A percentile compares a stretch with the other conserved stretches of the same genome.
Evolutionary conservation across 1,140 invertebrate genomes (phyloP).

Genomic region (Conopomorpha cramerella): DNA sequence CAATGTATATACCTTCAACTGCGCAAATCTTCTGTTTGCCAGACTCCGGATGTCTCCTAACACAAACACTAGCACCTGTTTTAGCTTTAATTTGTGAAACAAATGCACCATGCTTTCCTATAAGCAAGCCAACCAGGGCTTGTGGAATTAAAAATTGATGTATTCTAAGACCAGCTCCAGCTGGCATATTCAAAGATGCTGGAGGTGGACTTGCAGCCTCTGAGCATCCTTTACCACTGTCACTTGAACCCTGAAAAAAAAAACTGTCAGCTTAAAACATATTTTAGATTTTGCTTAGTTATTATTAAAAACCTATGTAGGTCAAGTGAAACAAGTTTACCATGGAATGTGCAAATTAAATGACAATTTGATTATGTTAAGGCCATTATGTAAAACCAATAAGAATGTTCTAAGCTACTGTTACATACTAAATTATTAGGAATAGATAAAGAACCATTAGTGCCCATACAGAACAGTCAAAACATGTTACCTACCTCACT

Average conservation of each 20-base stretch:
- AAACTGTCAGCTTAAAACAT: too few relatives aligned
- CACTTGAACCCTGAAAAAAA: constrained; percentile 76
- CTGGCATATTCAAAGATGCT: constrained; percentile 37
- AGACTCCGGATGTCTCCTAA: constrained; percentile 76
- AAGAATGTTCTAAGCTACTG: too few relatives aligned
- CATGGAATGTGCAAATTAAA: too few relatives aligned
- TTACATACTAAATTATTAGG: too few relatives aligned
- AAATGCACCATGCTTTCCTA: constrained; percentile 82
- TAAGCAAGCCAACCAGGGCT: constrained; percentile 81
- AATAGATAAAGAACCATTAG: too few relatives aligned
- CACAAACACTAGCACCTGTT: constrained; percentile 75
- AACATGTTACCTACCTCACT: constrained; percentile 63
- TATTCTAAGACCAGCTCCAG: constrained; percentile 44
- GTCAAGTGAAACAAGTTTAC: too few relatives aligned
- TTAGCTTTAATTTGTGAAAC: constrained; percentile 80
- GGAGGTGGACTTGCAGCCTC: constrained; percentile 67
- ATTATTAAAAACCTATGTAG: too few relatives aligned
- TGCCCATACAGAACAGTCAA: too few relatives aligned
- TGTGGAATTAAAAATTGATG: constrained; percentile 81
- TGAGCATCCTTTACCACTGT: constrained; percentile 76
- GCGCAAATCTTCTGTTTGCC: constrained; percentile 78
- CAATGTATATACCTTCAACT: constrained; percentile 70
- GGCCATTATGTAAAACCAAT: too few relatives aligned
- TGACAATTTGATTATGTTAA: too few relatives aligned
- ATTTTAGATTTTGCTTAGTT: too few relatives aligned